These are phyloP conservation scores for Apotomis turbidana DNA, from an alignment of 2,888 invertebrate species.

Conservation along the genomic window DNA sequence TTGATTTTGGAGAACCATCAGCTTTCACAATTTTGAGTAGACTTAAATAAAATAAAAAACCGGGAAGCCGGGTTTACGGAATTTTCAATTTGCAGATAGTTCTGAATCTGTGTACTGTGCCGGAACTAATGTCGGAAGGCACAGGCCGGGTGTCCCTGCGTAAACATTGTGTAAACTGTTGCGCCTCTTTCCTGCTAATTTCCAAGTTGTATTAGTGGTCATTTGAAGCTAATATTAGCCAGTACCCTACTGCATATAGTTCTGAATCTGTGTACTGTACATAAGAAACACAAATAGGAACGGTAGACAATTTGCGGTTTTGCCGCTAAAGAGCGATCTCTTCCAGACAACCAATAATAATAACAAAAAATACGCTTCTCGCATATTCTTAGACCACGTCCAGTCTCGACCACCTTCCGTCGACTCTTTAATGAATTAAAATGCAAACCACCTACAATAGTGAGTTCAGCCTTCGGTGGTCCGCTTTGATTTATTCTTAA, in stretches of 20 bases:
- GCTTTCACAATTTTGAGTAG: no score
- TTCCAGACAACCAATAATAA: not conserved
- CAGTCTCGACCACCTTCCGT: conserved; percentile 46
- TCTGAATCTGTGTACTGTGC: conserved; percentile 20
- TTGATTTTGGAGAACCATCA: no score
- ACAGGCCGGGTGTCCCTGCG: conserved; percentile 71
- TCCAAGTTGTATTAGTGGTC: no score
- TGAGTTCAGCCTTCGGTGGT: conserved; percentile 53
- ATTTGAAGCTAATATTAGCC: no score
- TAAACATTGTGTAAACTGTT: conserved; percentile 76
- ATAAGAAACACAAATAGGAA: no score
- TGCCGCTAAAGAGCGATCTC: no score
- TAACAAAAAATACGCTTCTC: conserved; percentile 34
- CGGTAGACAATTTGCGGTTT: no score
- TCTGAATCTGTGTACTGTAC: conserved; percentile 18
- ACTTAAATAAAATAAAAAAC: no score
- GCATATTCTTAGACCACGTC: conserved; percentile 40
- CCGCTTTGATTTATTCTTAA: conserved; percentile 38
- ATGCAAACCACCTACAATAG: conserved; percentile 74
- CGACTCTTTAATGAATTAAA: conserved; percentile 78
- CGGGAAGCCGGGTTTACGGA: no score
- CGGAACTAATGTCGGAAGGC: conserved; percentile 43
- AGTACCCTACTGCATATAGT: not conserved
- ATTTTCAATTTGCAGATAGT: not conserved
- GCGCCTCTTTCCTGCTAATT: conserved; percentile 48